Percentiles rank a stretch among this genome's conserved stretches.
Conservation (phyloP, 2,113 vertebrate species). For the Nesogale talazaci region DNA sequence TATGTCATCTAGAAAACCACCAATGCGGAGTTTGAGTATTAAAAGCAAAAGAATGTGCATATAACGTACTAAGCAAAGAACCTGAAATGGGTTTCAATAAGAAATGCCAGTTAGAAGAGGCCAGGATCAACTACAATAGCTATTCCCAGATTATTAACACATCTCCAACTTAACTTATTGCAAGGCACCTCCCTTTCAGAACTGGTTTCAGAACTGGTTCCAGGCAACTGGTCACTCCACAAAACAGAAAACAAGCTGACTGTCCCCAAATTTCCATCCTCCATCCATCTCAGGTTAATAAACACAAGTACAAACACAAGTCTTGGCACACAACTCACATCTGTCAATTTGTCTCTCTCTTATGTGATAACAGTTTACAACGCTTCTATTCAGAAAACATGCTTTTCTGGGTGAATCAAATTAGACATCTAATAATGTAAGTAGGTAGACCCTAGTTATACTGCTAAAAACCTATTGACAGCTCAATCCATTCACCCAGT, state of each 20-base stretch:
- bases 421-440: conserved; percentile 21
- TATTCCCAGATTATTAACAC: not conserved
- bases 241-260: conserved; percentile 41
- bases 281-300: not conserved
- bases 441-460: not conserved
- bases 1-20: conserved; percentile 40
- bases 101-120: not conserved
- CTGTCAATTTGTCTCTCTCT: conserved; percentile 29
- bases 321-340: not conserved
- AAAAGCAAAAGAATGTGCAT: conserved; percentile 16
- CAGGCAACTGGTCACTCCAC: not conserved
- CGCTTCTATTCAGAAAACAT: not conserved
- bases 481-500: conserved; percentile 11
- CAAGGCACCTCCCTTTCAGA: conserved; percentile 1
- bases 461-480: conserved; percentile 35
- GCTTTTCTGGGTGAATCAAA: not conserved
- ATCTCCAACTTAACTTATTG: not conserved
- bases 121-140: not conserved
- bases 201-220: not conserved
- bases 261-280: not conserved
- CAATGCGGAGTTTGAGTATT: not conserved
- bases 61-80: not conserved
- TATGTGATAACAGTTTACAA: not conserved
- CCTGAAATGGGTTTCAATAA: not conserved
- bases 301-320: not conserved